Evolutionary conservation across 2,797 vertebrate genomes (phyloP).

Genomic region (Hapalemur alaotrensis): DNA sequence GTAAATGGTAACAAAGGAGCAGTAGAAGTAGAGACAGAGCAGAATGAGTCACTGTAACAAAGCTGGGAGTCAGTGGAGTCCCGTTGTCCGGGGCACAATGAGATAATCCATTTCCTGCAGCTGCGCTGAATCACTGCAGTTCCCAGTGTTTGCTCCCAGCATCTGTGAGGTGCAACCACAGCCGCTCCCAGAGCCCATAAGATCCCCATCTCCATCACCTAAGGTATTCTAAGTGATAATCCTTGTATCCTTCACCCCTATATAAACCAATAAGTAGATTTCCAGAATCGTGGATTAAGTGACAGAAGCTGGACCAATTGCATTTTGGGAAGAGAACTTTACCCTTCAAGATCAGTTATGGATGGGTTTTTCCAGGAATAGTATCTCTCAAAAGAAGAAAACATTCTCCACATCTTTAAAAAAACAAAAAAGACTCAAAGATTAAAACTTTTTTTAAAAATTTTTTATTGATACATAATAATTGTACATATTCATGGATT

Average conservation of each 20-base stretch:
- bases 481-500: too few species aligned
- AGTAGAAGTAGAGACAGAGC: not conserved
- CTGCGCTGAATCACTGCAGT: not conserved
- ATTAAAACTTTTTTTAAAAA: not conserved
- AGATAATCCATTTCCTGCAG: not conserved
- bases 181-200: not conserved
- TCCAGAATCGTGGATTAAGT: not conserved
- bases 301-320: not conserved
- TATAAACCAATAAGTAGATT: not conserved
- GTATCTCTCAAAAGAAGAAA: not conserved
- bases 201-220: not conserved
- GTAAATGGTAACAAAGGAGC: not conserved
- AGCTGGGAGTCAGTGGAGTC: not conserved
- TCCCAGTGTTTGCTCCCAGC: not conserved
- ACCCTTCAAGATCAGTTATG: constrained; percentile 21
- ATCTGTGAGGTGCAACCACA: not conserved
- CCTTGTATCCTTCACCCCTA: not conserved
- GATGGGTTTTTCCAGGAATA: constrained; percentile 17
- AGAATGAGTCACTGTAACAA: not conserved
- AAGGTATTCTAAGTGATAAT: not conserved
- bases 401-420: not conserved
- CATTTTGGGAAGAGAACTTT: constrained; percentile 28
- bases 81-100: not conserved
- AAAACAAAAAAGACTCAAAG: not conserved
- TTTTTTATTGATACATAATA: too few species aligned